Base-by-base conservation (phyloP, 2,113 vertebrate species). In the Puffinus mauretanicus region DNA sequence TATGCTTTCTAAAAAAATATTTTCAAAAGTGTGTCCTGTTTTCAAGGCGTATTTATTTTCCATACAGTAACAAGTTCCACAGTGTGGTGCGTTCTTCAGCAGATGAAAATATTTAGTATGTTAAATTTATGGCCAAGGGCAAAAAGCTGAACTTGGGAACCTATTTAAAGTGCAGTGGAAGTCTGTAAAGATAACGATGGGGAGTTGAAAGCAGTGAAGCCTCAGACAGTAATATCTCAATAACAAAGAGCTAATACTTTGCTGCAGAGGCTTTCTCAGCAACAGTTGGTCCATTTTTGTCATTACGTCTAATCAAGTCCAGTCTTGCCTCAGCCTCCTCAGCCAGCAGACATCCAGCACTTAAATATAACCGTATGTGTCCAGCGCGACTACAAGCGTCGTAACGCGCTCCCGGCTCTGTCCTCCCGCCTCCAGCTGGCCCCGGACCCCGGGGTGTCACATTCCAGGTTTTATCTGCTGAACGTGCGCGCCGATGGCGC, bases 331-430 rank as follows among this genome's bases (percentile, higher is more conserved):
- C 65, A 26, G 84, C 83, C 93, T 88, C 77, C 90, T 91, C 93
- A 95, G 94, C 91, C 87, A 97, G 94, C 94, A 97, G 94, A 92
- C 89, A 93, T 84, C 87, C 95, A 94, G 67, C 82, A 83, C 70
- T 95, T 97, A 97, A 97, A 97, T 97, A 97, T 95, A 97, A 94
- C 97, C 90, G 88, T 96, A 93, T 96, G 92, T 87, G 96, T 93
- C 94, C 96, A 76, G 72, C 3, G 4, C 8, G 66, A 93, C 86
- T 94, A 90, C 91, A 72, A 94, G 84, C 34, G 0, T 65, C 6
- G 12, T 49, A 73, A 90, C 27, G 8, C 3, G 16, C 91, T 96
- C 94, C 87, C 2, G 9, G 81, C 83, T 76, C 94, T 80, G 82
- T 94, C 94, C 72, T 93, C 85, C 86, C 27, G 10, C 92, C 93